These are phyloP conservation scores for Polymixis lichenea DNA, from an alignment of 2,888 invertebrate species.

Conservation along the genomic window DNA sequence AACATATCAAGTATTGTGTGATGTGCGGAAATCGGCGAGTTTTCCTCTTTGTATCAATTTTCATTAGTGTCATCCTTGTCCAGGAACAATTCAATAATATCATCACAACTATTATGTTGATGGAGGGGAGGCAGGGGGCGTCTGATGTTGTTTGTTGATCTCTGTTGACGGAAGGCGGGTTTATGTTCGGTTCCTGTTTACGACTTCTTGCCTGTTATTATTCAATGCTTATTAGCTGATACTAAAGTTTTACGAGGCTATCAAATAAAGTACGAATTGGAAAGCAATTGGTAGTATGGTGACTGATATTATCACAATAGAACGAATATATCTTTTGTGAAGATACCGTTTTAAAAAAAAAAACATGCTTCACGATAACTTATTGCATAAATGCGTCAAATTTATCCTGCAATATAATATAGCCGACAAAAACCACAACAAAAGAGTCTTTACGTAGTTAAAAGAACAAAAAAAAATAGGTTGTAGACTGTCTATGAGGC, in stretches of 20 bases:
- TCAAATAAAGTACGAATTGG: slow-evolving; percentile 44
- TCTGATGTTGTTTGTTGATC: slow-evolving; percentile 46
- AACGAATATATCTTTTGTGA: neutral
- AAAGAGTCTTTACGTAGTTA: neutral
- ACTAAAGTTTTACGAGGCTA: slow-evolving; percentile 38
- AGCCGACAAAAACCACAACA: neutral
- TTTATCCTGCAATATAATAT: too few relatives aligned
- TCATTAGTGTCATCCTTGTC: slow-evolving; percentile 43
- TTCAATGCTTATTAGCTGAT: slow-evolving; percentile 55
- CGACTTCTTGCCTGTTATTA: slow-evolving; percentile 43
- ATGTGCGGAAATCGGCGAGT: neutral
- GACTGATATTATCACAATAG: neutral
- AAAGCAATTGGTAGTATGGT: slow-evolving; percentile 27
- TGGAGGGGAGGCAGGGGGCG: neutral
- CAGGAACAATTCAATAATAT: slow-evolving; percentile 37
- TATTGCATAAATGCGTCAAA: neutral
- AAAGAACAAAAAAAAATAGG: neutral
- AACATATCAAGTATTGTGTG: slow-evolving; percentile 21
- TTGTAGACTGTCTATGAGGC: neutral
- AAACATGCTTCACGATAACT: neutral
- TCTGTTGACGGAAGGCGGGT: slow-evolving; percentile 42
- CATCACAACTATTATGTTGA: slow-evolving; percentile 28
- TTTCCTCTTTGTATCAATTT: slow-evolving; percentile 44
- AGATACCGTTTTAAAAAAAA: neutral
- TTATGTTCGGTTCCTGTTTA: slow-evolving; percentile 54